Conservation (phyloP, 2,797 vertebrate genomes). For the Rhincodon typus region DNA sequence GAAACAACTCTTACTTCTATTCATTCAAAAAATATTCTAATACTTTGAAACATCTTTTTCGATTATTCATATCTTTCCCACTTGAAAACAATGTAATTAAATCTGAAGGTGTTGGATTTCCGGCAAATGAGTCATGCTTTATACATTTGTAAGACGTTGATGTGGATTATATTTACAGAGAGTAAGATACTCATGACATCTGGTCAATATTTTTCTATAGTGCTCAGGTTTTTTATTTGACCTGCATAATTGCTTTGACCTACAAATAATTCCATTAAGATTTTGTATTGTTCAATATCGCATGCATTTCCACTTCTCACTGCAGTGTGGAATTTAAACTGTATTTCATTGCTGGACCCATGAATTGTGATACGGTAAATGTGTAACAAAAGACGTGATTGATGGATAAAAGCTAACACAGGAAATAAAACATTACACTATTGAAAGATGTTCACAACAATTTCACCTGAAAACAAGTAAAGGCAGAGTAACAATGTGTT, state of each 20-base stretch:
- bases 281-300: neutral
- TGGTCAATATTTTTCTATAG: neutral
- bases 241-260: conserved; percentile 15
- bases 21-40: neutral
- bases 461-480: neutral
- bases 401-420: neutral
- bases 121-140: neutral
- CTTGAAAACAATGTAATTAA: neutral
- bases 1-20: neutral
- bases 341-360: neutral
- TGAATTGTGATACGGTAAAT: neutral
- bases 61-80: neutral
- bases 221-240: neutral
- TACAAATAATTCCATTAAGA: neutral
- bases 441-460: neutral
- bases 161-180: neutral
- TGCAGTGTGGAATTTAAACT: neutral
- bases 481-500: neutral
- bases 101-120: neutral
- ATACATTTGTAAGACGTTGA: neutral
- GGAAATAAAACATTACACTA: neutral
- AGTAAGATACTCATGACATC: neutral
- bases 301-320: too few species aligned
- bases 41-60: neutral
- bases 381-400: neutral